Evolutionary conservation across 2,888 invertebrate genomes (phyloP).

Genomic region (Poecilobothrus nobilitatus): DNA sequence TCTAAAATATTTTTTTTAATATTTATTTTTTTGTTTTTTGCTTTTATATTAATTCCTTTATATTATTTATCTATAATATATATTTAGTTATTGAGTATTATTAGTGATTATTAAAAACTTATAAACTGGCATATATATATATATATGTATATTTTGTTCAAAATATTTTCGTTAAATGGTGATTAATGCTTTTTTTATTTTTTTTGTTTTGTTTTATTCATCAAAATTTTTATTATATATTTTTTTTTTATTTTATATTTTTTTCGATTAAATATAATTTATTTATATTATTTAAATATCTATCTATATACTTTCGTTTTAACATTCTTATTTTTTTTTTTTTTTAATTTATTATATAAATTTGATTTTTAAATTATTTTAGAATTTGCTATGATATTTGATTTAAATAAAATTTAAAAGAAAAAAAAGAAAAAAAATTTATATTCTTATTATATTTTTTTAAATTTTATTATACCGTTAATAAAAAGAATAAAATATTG

Average conservation of each 20-base stretch:
- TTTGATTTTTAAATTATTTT: too few relatives aligned
- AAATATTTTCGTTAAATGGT: not conserved
- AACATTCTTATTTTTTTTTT: too few relatives aligned
- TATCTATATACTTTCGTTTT: too few relatives aligned
- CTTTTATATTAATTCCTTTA: not conserved
- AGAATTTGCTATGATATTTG: too few relatives aligned
- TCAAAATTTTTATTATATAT: not conserved
- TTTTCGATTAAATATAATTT: not conserved
- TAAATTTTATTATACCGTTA: too few relatives aligned
- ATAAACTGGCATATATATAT: not conserved
- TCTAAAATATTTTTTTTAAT: not conserved
- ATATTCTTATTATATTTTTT: too few relatives aligned
- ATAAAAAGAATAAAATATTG: too few relatives aligned
- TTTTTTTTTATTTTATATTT: not conserved
- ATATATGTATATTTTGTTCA: not conserved
- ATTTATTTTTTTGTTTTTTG: not conserved
- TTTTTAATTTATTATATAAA: too few relatives aligned
- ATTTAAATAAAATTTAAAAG: too few relatives aligned
- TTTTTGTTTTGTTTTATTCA: not conserved
- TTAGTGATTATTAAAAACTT: not conserved
- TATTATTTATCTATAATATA: not conserved
- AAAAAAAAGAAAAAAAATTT: too few relatives aligned
- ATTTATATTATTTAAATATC: not conserved
- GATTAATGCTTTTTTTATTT: too few relatives aligned
- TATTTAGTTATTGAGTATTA: slow-evolving; percentile 2